Percentiles rank a stretch among this genome's conserved stretches.
Conservation (phyloP, 2,888 invertebrate species). For the Pecten maximus region DNA sequence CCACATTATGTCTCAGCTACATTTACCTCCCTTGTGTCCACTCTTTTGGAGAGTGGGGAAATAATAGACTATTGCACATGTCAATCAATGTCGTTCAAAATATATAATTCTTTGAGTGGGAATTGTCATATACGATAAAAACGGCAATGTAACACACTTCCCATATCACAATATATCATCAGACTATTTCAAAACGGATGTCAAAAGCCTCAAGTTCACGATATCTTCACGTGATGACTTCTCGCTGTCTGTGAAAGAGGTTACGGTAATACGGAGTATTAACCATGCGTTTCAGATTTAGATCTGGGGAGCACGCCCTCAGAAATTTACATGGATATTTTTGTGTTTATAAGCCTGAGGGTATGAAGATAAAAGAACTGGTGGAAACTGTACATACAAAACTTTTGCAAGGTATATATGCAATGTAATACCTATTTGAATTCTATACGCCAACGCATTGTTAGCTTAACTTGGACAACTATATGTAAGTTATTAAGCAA, state of each 20-base stretch:
- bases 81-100: background rate
- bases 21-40: background rate
- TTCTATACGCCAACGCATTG: too few species aligned
- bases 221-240: background rate
- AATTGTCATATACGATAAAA: background rate
- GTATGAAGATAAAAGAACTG: background rate
- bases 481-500: too few species aligned
- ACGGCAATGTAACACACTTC: background rate
- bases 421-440: background rate
- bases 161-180: background rate
- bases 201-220: background rate
- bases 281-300: background rate
- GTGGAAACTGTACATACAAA: background rate
- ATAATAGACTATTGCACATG: background rate
- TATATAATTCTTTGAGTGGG: background rate
- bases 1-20: background rate
- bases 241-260: background rate
- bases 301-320: background rate
- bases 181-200: background rate
- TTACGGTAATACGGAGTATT: too few species aligned
- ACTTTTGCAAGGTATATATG: background rate
- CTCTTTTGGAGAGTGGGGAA: background rate
- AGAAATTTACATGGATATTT: background rate
- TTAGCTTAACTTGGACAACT: too few species aligned
- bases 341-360: background rate